phyloP scores from a whole-genome alignment of 2,888 invertebrate genomes.

The Leptopterna dolabrata region DNA sequence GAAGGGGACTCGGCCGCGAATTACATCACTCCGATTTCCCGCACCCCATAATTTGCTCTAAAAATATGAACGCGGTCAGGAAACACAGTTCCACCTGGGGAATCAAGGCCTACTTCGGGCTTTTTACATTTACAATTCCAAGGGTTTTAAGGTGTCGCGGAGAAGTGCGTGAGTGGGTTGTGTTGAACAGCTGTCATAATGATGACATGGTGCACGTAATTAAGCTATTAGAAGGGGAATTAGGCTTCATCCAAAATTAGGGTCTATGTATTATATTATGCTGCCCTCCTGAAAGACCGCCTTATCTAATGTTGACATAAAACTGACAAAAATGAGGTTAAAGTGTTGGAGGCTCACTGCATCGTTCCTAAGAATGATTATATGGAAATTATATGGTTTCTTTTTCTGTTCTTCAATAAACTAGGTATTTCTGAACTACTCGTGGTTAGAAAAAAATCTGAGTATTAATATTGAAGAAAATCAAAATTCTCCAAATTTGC shows the following conservation, averaged over 20 bases:
- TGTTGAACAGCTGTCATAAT: not conserved
- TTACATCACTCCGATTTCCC: not conserved
- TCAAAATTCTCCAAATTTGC: too few relatives aligned
- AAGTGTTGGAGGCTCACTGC: too few relatives aligned
- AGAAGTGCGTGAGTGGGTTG: not conserved
- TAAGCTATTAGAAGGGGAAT: not conserved
- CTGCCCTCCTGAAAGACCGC: too few relatives aligned
- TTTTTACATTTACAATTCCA: not conserved
- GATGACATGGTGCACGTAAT: not conserved
- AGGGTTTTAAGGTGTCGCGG: not conserved
- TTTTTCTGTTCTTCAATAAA: too few relatives aligned
- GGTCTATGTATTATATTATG: too few relatives aligned
- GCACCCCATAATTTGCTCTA: not conserved
- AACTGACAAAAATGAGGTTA: too few relatives aligned
- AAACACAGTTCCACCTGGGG: not conserved
- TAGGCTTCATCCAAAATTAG: not conserved
- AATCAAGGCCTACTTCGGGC: not conserved
- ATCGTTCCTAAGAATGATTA: too few relatives aligned
- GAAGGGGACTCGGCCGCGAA: not conserved
- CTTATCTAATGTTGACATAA: too few relatives aligned
- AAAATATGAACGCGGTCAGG: conserved; percentile 7
- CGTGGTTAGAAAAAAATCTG: too few relatives aligned
- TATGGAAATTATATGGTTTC: too few relatives aligned
- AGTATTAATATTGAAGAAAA: too few relatives aligned
- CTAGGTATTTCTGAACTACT: too few relatives aligned